These are phyloP conservation scores for Percopsis transmontana DNA, from an alignment of 2,113 vertebrate genomes.

Conservation along the genomic window DNA sequence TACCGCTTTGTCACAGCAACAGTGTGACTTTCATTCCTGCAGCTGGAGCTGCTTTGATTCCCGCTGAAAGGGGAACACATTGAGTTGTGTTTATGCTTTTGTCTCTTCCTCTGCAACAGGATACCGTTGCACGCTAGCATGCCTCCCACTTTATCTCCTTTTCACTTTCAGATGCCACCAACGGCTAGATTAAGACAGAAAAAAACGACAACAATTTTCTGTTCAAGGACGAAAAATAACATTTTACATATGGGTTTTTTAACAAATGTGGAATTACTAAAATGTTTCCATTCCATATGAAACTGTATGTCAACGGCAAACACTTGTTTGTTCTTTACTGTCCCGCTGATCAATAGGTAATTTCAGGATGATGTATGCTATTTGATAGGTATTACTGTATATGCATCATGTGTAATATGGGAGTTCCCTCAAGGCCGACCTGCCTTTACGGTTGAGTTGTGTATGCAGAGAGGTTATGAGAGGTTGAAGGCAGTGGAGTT, in stretches of 20 bases:
- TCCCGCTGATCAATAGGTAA: conserved; percentile 45
- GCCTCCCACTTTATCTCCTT: conserved; percentile 49
- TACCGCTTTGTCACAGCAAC: conserved; percentile 66
- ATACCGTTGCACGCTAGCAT: conserved; percentile 32
- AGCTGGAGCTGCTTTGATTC: conserved; percentile 64
- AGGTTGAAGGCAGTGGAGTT: conserved; percentile 13
- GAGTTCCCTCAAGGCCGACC: conserved; percentile 33
- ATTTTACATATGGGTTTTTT: too few relatives aligned
- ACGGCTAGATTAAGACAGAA: conserved; percentile 18
- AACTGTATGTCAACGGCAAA: too few relatives aligned
- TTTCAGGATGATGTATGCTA: conserved; percentile 23
- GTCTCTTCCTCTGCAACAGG: conserved; percentile 38
- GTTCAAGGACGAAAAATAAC: neutral
- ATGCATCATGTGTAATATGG: conserved; percentile 13
- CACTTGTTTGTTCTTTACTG: too few relatives aligned
- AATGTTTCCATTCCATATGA: too few relatives aligned
- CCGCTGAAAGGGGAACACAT: conserved; percentile 58
- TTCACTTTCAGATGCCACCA: conserved; percentile 52
- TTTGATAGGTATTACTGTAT: neutral
- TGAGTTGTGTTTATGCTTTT: conserved; percentile 60
- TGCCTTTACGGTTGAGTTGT: neutral
- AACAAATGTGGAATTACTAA: too few relatives aligned
- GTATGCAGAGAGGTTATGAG: conserved; percentile 18
- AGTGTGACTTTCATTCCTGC: conserved; percentile 57
- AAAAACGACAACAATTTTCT: conserved; percentile 12